phyloP scores from a whole-genome alignment of 1,140 invertebrate species.

The Tribolium madens region DNA sequence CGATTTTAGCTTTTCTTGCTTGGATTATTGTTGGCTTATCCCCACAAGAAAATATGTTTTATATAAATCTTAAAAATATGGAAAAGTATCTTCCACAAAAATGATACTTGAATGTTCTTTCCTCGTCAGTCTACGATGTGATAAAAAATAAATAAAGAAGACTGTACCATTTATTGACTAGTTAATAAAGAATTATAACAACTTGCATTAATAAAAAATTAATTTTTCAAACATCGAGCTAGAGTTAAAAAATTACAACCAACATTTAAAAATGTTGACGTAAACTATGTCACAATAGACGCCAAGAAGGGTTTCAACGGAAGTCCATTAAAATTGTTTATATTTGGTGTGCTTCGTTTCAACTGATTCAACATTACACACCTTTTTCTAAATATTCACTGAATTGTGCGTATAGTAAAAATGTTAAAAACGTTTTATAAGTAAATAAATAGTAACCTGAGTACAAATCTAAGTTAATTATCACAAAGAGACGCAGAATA shows the following conservation, averaged over 20 bases:
- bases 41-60: conserved; percentile 60
- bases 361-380: not conserved
- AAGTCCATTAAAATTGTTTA: not conserved
- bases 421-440: no score
- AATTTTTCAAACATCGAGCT: not conserved
- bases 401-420: no score
- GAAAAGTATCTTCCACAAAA: conserved; percentile 56
- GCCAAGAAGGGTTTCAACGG: not conserved
- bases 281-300: not conserved
- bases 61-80: conserved; percentile 60
- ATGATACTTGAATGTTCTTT: conserved; percentile 30
- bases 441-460: not conserved
- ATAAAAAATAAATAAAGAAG: conserved; percentile 35
- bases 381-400: not conserved
- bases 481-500: not conserved
- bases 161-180: conserved; percentile 39
- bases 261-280: not conserved
- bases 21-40: conserved; percentile 62
- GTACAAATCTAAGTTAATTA: not conserved
- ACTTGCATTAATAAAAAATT: conserved; percentile 17
- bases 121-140: conserved; percentile 22
- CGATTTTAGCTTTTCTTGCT: conserved; percentile 60
- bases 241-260: not conserved
- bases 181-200: conserved; percentile 35
- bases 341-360: not conserved